phyloP scores from a whole-genome alignment of 2,113 vertebrate species.

The Xenopus borealis region DNA sequence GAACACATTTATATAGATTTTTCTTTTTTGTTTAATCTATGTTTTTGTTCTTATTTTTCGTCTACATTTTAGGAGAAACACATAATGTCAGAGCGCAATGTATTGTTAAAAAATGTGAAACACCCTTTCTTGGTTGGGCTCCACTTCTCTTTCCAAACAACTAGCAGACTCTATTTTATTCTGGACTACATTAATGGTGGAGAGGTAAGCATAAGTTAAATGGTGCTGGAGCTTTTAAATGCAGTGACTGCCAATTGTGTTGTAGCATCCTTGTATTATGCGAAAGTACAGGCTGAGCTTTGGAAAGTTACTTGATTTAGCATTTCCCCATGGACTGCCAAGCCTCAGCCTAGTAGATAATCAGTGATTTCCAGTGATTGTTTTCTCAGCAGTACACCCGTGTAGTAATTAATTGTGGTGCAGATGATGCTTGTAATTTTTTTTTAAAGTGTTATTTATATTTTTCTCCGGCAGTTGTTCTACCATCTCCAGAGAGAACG shows the following conservation, averaged over 20 bases:
- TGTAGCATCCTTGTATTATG: constrained; percentile 52
- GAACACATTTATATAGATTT: no score
- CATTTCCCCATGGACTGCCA: constrained; percentile 51
- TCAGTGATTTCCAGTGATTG: constrained; percentile 65
- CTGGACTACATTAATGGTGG: constrained; percentile 98
- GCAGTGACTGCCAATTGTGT: constrained; percentile 57
- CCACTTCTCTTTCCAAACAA: constrained; percentile 95
- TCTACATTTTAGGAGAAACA: constrained; percentile 85
- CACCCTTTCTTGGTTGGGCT: constrained; percentile 96
- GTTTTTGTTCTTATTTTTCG: not conserved
- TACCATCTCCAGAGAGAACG: constrained; percentile 97
- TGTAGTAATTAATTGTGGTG: constrained; percentile 59
- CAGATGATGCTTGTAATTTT: constrained; percentile 48
- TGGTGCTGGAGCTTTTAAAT: not conserved
- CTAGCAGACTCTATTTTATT: constrained; percentile 93
- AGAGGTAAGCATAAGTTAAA: constrained; percentile 76
- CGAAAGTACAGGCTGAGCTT: constrained; percentile 26
- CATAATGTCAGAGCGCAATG: constrained; percentile 97
- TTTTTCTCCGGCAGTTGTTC: constrained; percentile 77
- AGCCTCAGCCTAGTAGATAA: constrained; percentile 50
- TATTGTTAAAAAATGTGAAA: constrained; percentile 94
- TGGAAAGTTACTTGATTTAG: constrained; percentile 64
- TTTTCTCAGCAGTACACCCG: constrained; percentile 52
- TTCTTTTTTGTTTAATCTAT: not conserved
- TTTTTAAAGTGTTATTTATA: constrained; percentile 45